Conservation (phyloP, 1,140 invertebrate genomes). For the Trinorchestia longiramus region DNA sequence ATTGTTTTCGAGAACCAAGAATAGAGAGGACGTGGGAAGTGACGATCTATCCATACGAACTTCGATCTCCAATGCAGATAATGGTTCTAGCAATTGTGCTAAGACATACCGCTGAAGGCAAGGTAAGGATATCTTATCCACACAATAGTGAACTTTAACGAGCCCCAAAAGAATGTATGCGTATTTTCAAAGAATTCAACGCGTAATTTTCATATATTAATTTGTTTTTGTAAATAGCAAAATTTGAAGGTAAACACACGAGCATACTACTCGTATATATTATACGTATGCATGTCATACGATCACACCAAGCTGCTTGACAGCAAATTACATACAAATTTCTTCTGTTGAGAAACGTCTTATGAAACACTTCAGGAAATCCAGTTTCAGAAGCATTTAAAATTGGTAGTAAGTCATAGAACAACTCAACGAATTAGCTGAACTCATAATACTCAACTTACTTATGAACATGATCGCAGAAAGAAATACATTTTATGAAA, state of each 20-base stretch:
- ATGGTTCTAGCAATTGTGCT: too few species aligned
- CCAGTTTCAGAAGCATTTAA: not conserved
- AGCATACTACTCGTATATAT: not conserved
- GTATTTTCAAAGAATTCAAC: too few species aligned
- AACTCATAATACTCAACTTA: not conserved
- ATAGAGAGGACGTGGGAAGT: too few species aligned
- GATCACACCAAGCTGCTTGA: not conserved
- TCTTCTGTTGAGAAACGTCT: not conserved
- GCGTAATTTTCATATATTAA: not conserved
- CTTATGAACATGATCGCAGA: not conserved
- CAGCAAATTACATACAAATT: not conserved
- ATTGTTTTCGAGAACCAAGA: too few species aligned
- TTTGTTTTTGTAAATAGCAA: not conserved
- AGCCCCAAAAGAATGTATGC: too few species aligned
- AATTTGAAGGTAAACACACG: not conserved
- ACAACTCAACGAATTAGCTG: not conserved
- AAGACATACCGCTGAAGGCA: too few species aligned
- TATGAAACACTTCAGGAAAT: not conserved
- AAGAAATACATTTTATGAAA: not conserved
- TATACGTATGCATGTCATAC: not conserved
- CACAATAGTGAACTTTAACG: too few species aligned
- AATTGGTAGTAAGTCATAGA: not conserved
- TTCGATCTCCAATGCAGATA: too few species aligned
- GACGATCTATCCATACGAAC: too few species aligned
- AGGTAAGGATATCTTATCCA: too few species aligned